phyloP scores from a whole-genome alignment of 2,113 vertebrate species.

The Dendrocopos noguchii region DNA sequence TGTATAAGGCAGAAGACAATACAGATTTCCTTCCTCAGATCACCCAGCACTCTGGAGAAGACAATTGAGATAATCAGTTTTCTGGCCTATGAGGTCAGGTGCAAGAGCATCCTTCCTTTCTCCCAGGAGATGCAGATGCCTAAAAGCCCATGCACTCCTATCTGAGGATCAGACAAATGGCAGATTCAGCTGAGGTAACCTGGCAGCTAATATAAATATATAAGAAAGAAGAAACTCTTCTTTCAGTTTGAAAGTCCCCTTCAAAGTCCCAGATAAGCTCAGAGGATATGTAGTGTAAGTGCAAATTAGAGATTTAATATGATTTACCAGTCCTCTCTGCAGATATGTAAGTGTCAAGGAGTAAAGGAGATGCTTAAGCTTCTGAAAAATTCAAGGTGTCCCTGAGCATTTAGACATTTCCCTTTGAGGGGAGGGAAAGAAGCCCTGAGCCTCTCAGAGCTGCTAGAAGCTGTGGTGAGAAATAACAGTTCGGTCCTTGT shows the following conservation, averaged over 20 bases:
- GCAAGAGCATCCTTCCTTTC: not conserved
- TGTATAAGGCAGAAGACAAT: not conserved
- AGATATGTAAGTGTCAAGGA: not conserved
- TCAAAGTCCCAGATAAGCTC: not conserved
- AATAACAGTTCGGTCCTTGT: not conserved
- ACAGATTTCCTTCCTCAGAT: not conserved
- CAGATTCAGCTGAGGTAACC: not conserved
- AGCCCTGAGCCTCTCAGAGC: not conserved
- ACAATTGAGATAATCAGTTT: not conserved
- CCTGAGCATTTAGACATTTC: not conserved
- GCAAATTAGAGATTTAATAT: conserved; percentile 6
- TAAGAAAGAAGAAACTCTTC: not conserved
- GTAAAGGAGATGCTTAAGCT: not conserved
- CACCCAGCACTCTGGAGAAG: not conserved
- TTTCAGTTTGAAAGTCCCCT: not conserved
- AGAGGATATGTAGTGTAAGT: not conserved
- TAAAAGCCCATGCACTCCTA: not conserved
- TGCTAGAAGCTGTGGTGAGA: not conserved
- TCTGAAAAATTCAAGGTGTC: not conserved
- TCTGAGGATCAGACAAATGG: not conserved
- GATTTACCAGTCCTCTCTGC: not conserved
- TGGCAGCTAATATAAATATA: not conserved
- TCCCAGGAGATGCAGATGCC: not conserved
- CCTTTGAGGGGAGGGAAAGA: not conserved
- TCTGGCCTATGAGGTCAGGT: not conserved